Evolutionary conservation across 2,113 vertebrate genomes (phyloP).

Genomic region (Sisor rabdophorus): DNA sequence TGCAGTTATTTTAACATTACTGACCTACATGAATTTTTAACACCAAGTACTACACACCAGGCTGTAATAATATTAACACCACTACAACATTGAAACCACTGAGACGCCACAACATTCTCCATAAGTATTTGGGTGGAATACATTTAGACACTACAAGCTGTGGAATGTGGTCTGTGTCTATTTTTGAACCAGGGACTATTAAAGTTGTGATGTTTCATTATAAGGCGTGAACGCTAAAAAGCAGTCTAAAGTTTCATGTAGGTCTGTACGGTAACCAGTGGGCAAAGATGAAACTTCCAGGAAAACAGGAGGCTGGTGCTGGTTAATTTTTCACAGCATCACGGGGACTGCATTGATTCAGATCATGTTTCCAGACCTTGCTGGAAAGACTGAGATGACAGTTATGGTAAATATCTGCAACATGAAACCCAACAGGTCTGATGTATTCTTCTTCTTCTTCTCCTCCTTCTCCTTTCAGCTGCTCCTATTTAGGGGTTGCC

Average conservation of each 20-base stretch:
- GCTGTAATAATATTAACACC: slow-evolving; percentile 7
- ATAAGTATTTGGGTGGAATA: not conserved
- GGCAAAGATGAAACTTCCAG: not conserved
- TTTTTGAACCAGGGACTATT: slow-evolving; percentile 43
- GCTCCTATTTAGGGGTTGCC: too few species aligned
- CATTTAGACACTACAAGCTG: not conserved
- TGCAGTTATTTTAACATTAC: not conserved
- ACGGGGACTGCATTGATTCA: not conserved
- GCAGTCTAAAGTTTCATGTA: not conserved
- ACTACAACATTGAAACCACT: not conserved
- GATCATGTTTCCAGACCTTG: not conserved
- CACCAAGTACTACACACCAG: not conserved
- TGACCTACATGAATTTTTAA: slow-evolving; percentile 7
- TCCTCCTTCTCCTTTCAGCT: too few species aligned
- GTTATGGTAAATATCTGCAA: not conserved
- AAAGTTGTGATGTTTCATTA: slow-evolving; percentile 45
- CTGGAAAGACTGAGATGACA: slow-evolving; percentile 14
- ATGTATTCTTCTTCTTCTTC: too few species aligned
- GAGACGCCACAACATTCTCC: not conserved
- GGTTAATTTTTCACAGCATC: slow-evolving; percentile 18
- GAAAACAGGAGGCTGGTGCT: not conserved
- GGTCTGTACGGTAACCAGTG: not conserved
- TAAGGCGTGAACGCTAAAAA: slow-evolving; percentile 37
- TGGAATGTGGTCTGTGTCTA: slow-evolving; percentile 29
- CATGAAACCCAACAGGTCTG: not conserved